Percentiles rank a stretch among this genome's conserved stretches.
phyloP scores from a whole-genome alignment of 2,888 invertebrate species.

The Pandemis heparana region DNA sequence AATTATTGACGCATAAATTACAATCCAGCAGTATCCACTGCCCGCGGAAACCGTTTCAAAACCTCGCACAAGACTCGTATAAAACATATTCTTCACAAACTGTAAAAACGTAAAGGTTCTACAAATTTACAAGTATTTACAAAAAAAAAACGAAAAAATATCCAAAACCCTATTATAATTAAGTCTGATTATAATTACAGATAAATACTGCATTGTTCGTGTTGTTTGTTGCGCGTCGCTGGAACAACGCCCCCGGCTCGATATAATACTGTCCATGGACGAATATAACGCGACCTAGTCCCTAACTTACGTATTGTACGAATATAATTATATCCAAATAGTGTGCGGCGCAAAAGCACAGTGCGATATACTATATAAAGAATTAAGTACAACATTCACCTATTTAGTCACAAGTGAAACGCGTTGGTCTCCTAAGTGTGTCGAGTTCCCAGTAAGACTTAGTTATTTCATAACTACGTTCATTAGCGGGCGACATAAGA shows the following conservation, averaged over 20 bases:
- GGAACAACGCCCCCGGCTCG: conserved; percentile 25
- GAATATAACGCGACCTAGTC: conserved; percentile 57
- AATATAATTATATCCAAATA: conserved; percentile 51
- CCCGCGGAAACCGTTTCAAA: not conserved
- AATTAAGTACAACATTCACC: conserved; percentile 67
- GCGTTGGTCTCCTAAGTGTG: conserved; percentile 1
- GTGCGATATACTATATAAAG: conserved; percentile 62
- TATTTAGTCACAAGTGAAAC: conserved; percentile 18
- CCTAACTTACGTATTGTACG: conserved; percentile 62
- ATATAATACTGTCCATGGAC: conserved; percentile 71
- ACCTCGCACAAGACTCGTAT: conserved; percentile 43
- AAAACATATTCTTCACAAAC: conserved; percentile 75
- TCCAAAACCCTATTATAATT: conserved; percentile 74
- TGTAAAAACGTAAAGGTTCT: conserved; percentile 69
- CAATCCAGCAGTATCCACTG: not conserved
- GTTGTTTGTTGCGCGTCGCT: conserved; percentile 58
- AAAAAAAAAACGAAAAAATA: conserved; percentile 71
- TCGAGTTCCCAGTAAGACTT: conserved; percentile 5
- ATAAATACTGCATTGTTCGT: conserved; percentile 77
- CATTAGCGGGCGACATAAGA: conserved; percentile 13
- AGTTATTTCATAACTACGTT: conserved; percentile 18
- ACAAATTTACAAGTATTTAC: conserved; percentile 83
- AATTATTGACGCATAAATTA: conserved; percentile 26
- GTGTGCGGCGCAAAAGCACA: conserved; percentile 74
- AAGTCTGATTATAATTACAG: conserved; percentile 62